Evolutionary conservation across 2,113 vertebrate species (phyloP), one percentile per base, ranked within the genome.

Genomic region (Chlorodrepanis virens): DNA sequence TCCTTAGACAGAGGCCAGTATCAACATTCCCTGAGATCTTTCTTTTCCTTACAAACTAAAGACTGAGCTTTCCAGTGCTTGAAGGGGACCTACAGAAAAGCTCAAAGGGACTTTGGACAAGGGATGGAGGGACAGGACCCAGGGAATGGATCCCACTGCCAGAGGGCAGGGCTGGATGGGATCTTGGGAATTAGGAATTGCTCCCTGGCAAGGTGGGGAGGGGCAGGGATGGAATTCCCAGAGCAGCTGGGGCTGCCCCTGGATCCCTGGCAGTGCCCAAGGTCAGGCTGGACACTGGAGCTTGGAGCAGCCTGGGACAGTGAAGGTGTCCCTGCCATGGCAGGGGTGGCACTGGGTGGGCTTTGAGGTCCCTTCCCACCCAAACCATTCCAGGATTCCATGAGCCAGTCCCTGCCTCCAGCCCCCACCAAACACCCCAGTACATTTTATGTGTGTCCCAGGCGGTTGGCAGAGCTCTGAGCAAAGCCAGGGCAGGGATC

Each of bases 391-490:
- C 12, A 9, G 17, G 37, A 44, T 40, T 19, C 39, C 7, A 6
- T 2, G n/a, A 47, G 12, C 1, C 56, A 74, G 29, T 3, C 49
- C 61, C 42, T 23, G 23, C 65, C 23, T 2, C 2, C 40, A 77
- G 69, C 35, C 37, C 23, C 9, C 69, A 29, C 4, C 60, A 35
- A 60, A 25, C 11, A 18, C 40, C 2, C 4, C 29, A 1, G 49
- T 0, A 24, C 10, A 2, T 13, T 12, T 42, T 0, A 3, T 0
- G 0, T 2, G 8, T 14, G 11, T 7, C 29, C 56, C 74, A 8
- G 47, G 65, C 17, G 37, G 49, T 2, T 39, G 69, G 81, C 33
- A 50, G 87, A 85, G 92, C 77, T 20, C 21, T 13, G 52, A 13
- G 57, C 24, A 56, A 64, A 47, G 4, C 87, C 61, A 67, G 12